Evolutionary conservation across 2,797 vertebrate species (phyloP).

Genomic region (Gymnothorax reevesii): DNA sequence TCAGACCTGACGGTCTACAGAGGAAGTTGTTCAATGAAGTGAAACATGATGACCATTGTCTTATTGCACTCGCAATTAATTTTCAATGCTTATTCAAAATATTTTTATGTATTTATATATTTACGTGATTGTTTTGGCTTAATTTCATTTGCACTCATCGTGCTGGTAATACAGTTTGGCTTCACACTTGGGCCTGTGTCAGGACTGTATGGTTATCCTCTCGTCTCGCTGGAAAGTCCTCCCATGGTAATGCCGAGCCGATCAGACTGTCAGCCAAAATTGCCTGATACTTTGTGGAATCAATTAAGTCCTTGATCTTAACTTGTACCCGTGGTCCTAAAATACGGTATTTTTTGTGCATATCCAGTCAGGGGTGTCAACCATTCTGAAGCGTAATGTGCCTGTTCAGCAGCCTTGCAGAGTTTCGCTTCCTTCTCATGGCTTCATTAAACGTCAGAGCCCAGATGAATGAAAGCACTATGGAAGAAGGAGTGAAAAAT

Average conservation of each 20-base stretch:
- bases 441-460: conserved; percentile 21
- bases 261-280: too few species aligned
- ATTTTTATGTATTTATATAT: neutral
- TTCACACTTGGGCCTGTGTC: conserved; percentile 31
- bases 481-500: neutral
- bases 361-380: too few species aligned
- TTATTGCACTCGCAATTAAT: too few species aligned
- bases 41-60: too few species aligned
- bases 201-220: too few species aligned
- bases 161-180: conserved; percentile 32
- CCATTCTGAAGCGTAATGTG: neutral
- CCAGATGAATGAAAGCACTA: conserved; percentile 36
- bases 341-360: too few species aligned
- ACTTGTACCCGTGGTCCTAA: too few species aligned
- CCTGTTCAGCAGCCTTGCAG: conserved; percentile 33
- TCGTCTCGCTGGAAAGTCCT: too few species aligned
- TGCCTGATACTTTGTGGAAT: too few species aligned
- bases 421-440: conserved; percentile 42
- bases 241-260: too few species aligned
- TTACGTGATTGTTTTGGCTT: conserved; percentile 31
- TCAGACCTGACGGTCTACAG: neutral
- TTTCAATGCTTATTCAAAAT: too few species aligned
- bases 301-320: too few species aligned
- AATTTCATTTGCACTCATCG: conserved; percentile 32
- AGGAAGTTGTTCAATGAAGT: neutral